Evolutionary conservation across 2,888 invertebrate species (phyloP).

Genomic region (Andrena bucephala): DNA sequence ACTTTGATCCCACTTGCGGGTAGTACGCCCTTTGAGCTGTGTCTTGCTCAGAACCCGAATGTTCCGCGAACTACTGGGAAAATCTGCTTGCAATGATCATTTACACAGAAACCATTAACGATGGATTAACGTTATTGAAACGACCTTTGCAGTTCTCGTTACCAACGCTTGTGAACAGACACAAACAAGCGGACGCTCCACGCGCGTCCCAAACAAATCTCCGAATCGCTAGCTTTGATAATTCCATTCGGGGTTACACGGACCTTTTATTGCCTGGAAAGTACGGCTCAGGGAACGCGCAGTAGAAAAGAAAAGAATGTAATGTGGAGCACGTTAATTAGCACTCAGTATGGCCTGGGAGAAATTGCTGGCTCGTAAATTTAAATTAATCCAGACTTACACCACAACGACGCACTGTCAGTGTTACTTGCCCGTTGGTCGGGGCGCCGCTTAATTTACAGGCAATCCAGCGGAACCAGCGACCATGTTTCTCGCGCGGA

Average conservation of each 20-base stretch:
- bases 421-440: background rate
- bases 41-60: too few relatives aligned
- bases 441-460: slow-evolving; percentile 15
- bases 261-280: background rate
- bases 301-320: background rate
- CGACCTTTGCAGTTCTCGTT: background rate
- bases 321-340: slow-evolving; percentile 15
- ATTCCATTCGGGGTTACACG: background rate
- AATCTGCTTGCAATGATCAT: slow-evolving; percentile 6
- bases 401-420: background rate
- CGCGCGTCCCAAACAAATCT: background rate
- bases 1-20: too few relatives aligned
- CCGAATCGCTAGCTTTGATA: background rate
- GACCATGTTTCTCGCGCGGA: background rate
- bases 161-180: background rate
- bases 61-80: background rate
- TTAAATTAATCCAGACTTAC: slow-evolving; percentile 32
- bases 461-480: background rate
- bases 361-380: slow-evolving; percentile 21
- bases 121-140: slow-evolving; percentile 19
- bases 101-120: slow-evolving; percentile 27
- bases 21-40: too few relatives aligned
- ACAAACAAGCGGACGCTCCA: background rate
- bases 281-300: background rate
- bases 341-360: background rate